A percentile compares a stretch with the other conserved stretches of the same genome.
Evolutionary conservation across 2,888 invertebrate species (phyloP).

Genomic region (Coleophora flavipennella): DNA sequence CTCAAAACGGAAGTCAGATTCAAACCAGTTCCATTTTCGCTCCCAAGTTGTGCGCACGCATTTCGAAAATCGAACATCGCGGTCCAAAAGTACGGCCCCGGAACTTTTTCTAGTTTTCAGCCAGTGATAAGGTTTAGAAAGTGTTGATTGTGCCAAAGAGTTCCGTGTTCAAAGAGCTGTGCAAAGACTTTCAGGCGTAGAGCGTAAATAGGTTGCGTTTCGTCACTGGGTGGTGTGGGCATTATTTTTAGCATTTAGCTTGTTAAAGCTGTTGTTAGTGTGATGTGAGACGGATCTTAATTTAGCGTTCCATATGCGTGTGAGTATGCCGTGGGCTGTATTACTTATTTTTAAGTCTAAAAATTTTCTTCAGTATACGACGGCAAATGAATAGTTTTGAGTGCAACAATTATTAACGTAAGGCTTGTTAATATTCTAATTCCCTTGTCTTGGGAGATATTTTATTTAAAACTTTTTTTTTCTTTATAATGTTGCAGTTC

Average conservation of each 20-base stretch:
- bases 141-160: conserved; percentile 13
- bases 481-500: too few relatives aligned
- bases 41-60: conserved; percentile 42
- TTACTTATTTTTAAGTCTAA: conserved; percentile 50
- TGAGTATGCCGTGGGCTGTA: conserved; percentile 52
- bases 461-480: too few relatives aligned
- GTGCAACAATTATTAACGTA: too few relatives aligned
- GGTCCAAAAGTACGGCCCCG: conserved; percentile 29
- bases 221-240: conserved; percentile 52
- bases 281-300: conserved; percentile 62
- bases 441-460: too few relatives aligned
- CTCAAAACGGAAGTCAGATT: conserved; percentile 45
- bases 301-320: conserved; percentile 60
- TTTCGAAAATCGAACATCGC: conserved; percentile 30
- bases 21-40: conserved; percentile 67
- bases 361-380: too few relatives aligned
- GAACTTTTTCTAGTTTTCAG: conserved; percentile 22
- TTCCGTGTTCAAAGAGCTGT: conserved; percentile 1
- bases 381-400: too few relatives aligned
- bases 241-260: conserved; percentile 62
- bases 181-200: conserved; percentile 1
- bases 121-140: conserved; percentile 25
- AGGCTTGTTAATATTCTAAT: too few relatives aligned
- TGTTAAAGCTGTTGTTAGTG: conserved; percentile 63
- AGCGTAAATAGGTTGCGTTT: conserved; percentile 56